Percentiles rank a stretch among this genome's conserved stretches.
Evolutionary conservation across 2,888 invertebrate genomes (phyloP).

Genomic region (Melanophora roralis): DNA sequence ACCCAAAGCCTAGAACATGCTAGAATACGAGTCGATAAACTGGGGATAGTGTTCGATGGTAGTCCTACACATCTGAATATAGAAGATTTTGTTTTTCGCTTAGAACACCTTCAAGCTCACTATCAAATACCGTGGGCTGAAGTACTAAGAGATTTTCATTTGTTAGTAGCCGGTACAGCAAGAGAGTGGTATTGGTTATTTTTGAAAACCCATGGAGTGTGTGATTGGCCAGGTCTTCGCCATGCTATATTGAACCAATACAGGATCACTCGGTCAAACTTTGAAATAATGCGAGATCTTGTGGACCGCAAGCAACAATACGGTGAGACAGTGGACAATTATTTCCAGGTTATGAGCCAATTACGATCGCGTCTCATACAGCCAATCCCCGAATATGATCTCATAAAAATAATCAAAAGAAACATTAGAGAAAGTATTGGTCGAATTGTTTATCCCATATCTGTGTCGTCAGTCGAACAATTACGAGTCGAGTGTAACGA

Average conservation of each 20-base stretch:
- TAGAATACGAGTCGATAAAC: too few species aligned
- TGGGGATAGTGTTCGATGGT: too few species aligned
- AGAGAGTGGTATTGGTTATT: not conserved
- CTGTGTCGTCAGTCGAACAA: slow-evolving; percentile 16
- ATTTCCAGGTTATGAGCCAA: slow-evolving; percentile 28
- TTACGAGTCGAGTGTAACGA: slow-evolving; percentile 22
- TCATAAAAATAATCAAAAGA: slow-evolving; percentile 32
- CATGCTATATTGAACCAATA: slow-evolving; percentile 6
- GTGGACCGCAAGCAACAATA: slow-evolving; percentile 3
- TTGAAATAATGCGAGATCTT: slow-evolving; percentile 15
- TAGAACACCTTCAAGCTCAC: not conserved
- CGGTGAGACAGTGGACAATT: slow-evolving; percentile 12
- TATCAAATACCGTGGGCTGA: not conserved
- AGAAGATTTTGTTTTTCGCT: not conserved
- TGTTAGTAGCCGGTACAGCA: not conserved
- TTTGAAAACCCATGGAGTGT: not conserved
- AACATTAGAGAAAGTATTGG: slow-evolving; percentile 6
- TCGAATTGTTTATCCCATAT: slow-evolving; percentile 14
- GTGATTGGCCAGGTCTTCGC: not conserved
- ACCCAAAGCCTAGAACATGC: too few species aligned
- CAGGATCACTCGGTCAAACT: not conserved
- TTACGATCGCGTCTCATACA: not conserved
- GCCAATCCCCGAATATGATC: slow-evolving; percentile 11
- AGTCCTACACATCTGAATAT: not conserved
- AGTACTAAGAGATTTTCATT: not conserved